Conservation (phyloP, 2,797 vertebrate species). For the Bufotes viridis region DNA sequence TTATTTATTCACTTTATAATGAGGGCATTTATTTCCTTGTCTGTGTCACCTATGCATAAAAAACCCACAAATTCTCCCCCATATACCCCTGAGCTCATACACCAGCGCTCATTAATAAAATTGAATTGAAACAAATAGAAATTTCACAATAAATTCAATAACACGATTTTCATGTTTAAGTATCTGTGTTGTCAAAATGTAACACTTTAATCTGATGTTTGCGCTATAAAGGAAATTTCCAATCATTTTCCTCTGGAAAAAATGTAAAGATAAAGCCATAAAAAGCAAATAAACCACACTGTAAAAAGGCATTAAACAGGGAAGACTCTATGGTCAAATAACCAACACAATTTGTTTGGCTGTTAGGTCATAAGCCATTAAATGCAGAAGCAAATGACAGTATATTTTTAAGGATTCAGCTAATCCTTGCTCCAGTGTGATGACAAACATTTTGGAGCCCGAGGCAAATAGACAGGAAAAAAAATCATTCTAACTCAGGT, state of each 20-base stretch:
- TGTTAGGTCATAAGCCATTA: conserved; percentile 62
- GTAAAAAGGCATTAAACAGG: conserved; percentile 56
- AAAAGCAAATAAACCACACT: conserved; percentile 53
- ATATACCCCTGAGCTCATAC: no score
- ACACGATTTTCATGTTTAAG: not conserved
- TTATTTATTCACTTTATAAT: not conserved
- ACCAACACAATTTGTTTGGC: conserved; percentile 54
- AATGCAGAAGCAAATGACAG: conserved; percentile 58
- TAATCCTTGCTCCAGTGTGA: conserved; percentile 52
- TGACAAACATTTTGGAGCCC: conserved; percentile 56
- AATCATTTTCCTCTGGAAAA: conserved; percentile 45
- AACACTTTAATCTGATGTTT: not conserved
- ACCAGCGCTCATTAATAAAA: not conserved
- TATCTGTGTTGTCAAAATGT: not conserved
- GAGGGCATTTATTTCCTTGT: not conserved
- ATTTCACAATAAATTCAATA: not conserved
- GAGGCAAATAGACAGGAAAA: conserved; percentile 54
- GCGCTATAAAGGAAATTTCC: conserved; percentile 19
- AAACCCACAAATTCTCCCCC: not conserved
- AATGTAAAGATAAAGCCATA: conserved; percentile 47
- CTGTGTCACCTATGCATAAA: not conserved
- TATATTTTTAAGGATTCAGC: conserved; percentile 62
- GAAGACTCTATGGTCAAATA: conserved; percentile 56
- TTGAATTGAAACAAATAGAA: not conserved
- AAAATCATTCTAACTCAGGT: conserved; percentile 52